phyloP scores from a whole-genome alignment of 2,113 vertebrate genomes.

The Neolamprologus longior region DNA sequence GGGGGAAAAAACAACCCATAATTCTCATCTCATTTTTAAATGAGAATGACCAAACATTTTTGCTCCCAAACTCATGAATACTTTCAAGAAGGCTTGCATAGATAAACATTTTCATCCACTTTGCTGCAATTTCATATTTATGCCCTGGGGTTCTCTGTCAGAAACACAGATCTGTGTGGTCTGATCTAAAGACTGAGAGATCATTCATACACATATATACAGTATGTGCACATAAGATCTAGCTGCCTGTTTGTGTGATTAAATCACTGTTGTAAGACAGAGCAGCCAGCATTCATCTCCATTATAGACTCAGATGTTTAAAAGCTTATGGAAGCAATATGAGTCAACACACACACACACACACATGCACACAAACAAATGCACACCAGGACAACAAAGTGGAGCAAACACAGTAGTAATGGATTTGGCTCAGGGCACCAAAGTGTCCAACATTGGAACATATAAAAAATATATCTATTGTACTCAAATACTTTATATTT shows the following conservation, averaged over 20 bases:
- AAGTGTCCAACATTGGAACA: conserved; percentile 6
- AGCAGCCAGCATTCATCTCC: conserved; percentile 38
- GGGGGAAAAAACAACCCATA: neutral
- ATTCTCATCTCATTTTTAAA: conserved; percentile 2
- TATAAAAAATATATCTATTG: neutral
- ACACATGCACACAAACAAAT: neutral
- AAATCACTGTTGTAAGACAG: conserved; percentile 40
- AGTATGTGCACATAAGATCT: neutral
- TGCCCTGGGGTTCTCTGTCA: neutral
- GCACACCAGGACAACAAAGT: neutral
- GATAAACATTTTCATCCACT: neutral
- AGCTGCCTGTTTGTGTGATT: conserved; percentile 49
- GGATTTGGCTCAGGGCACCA: neutral
- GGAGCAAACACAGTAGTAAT: neutral
- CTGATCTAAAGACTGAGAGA: neutral
- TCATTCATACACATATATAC: neutral
- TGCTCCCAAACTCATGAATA: neutral
- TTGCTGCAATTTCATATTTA: neutral
- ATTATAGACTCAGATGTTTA: conserved; percentile 9
- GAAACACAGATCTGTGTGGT: neutral
- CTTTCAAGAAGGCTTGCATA: neutral
- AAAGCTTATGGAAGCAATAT: neutral
- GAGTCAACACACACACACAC: conserved; percentile 13
- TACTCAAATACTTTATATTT: neutral
- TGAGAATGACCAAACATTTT: neutral